Evolutionary conservation across 1,140 invertebrate genomes (phyloP), one percentile per base, ranked within the genome.

Genomic region (Linepithema humile): DNA sequence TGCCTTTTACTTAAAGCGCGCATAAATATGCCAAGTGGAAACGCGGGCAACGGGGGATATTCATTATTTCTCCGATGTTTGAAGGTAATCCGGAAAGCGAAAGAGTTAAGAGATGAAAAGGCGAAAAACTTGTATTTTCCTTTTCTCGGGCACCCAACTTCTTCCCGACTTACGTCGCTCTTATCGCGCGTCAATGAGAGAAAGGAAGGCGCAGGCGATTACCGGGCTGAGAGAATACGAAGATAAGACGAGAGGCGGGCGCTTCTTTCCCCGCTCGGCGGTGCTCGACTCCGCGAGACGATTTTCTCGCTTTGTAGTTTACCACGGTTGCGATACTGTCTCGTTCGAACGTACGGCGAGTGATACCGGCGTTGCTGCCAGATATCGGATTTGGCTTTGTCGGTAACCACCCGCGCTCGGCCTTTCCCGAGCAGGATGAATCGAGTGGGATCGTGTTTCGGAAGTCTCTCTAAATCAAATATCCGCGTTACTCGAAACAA

Each of bases 331-430:
- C 35, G 62, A 43, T 80, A 55, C 64, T 70, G 75, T 80, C 75
- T 80, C 75, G 55, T 78, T 78, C 62, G 75, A 80, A 80, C 75
- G 64, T 80, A 80, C 62, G 64, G 64, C 75, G 35, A 48, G 29
- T 48, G 48, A 80, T 65, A 53, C 43, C 75, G 64, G 48, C 70
- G 62, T 80, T 69, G 75, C 53, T 80, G 75, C 64, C 75, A 80
- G 75, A 80, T 80, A 80, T 80, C 75, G 64, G 64, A 80, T 80
- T 80, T 80, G 75, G 75, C 75, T 69, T 80, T 80, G 75, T 80
- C 64, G 62, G 62, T 80, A 55, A 64, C 75, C 64, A 55, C 38
- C 75, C 62, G 29, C 17, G 23, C 17, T 32, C 23, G 65, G 75
- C 59, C 48, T 80, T 80, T 80, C 48, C 23, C 74, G 23, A 43